Percentiles rank a stretch among this genome's conserved stretches.
Conservation (phyloP, 2,113 vertebrate genomes). For the Dipodomys merriami region DNA sequence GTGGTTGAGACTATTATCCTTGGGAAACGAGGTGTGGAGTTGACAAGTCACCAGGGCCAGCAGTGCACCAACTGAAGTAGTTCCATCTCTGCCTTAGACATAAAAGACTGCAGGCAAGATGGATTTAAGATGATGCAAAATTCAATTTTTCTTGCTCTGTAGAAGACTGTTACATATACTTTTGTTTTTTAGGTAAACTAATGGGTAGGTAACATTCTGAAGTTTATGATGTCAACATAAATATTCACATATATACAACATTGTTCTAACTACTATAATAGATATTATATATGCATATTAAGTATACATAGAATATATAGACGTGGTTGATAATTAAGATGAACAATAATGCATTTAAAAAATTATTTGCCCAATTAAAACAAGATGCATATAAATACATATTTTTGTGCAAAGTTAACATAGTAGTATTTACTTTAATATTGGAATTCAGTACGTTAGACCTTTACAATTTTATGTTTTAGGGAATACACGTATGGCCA, state of each 20-base stretch:
- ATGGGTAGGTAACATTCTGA: not conserved
- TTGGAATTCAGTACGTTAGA: not conserved
- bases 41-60: not conserved
- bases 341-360: too few species aligned
- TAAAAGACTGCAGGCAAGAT: not conserved
- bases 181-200: not conserved
- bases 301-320: too few species aligned
- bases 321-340: too few species aligned
- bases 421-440: not conserved
- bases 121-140: not conserved
- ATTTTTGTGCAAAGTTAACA: not conserved
- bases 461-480: not conserved
- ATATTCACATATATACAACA: too few species aligned
- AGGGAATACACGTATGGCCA: not conserved
- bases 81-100: not conserved
- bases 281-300: too few species aligned
- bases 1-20: not conserved
- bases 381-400: not conserved
- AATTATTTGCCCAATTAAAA: too few species aligned
- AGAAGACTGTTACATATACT: not conserved
- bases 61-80: not conserved
- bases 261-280: too few species aligned
- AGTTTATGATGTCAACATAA: not conserved
- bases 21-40: not conserved
- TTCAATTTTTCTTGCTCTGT: not conserved